phyloP scores from a whole-genome alignment of 2,797 vertebrate species.

The Sebastes jordani region DNA sequence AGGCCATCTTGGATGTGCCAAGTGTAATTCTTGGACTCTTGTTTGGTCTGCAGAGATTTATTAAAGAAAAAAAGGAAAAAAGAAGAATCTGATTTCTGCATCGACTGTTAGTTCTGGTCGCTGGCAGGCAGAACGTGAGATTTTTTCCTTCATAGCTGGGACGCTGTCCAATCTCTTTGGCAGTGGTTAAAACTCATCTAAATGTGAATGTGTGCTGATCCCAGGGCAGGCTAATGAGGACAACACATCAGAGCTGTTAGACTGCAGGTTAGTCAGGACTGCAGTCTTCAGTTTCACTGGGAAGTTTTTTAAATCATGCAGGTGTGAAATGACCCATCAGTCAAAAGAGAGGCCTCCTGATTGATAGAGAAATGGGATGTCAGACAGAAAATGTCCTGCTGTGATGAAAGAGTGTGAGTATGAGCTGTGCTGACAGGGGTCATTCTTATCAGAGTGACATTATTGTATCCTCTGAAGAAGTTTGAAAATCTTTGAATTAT shows the following conservation, averaged over 20 bases:
- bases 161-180: slow-evolving; percentile 17
- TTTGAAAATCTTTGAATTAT: neutral
- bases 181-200: neutral
- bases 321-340: neutral
- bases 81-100: slow-evolving; percentile 25
- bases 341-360: neutral
- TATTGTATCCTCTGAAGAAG: neutral
- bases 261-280: neutral
- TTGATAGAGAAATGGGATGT: neutral
- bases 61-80: slow-evolving; percentile 6
- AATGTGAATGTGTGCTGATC: slow-evolving; percentile 20
- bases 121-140: slow-evolving; percentile 18
- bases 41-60: slow-evolving; percentile 29
- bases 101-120: slow-evolving; percentile 3
- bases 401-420: neutral
- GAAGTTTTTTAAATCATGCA: neutral
- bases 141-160: slow-evolving; percentile 14
- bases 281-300: neutral
- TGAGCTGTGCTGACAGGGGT: neutral
- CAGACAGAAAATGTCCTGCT: neutral
- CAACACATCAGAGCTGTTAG: neutral
- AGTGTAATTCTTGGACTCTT: slow-evolving; percentile 44
- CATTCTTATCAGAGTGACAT: neutral
- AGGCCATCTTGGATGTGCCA: slow-evolving; percentile 10
- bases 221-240: slow-evolving; percentile 7